phyloP scores from a whole-genome alignment of 2,888 invertebrate species.

The Patella caerulea region DNA sequence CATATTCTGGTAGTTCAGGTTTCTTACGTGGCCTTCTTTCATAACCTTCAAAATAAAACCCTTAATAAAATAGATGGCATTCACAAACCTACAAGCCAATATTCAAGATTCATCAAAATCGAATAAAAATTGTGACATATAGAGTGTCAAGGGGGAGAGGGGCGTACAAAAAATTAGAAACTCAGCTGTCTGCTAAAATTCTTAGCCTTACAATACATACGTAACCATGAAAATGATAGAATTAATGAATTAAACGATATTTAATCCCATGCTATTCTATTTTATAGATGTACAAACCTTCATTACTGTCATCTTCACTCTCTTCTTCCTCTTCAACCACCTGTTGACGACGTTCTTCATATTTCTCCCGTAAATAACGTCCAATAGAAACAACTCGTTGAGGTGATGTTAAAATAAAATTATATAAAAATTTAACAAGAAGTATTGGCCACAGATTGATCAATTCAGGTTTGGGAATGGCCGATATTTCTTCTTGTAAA shows the following conservation, averaged over 20 bases:
- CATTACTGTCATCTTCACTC: slow-evolving; percentile 38
- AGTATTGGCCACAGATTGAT: slow-evolving; percentile 56
- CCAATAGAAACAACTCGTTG: slow-evolving; percentile 28
- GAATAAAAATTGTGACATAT: no score
- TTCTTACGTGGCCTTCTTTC: slow-evolving; percentile 32
- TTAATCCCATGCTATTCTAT: no score
- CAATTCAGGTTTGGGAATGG: slow-evolving; percentile 57
- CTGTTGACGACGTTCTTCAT: slow-evolving; percentile 72
- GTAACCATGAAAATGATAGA: no score
- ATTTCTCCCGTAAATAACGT: slow-evolving; percentile 34
- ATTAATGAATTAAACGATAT: no score
- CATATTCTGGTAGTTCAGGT: slow-evolving; percentile 43
- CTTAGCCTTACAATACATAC: no score
- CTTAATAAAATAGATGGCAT: no score
- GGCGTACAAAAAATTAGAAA: no score
- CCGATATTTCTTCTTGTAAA: slow-evolving; percentile 52
- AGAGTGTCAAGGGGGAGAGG: no score
- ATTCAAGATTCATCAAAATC: no score
- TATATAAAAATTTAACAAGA: slow-evolving; percentile 43
- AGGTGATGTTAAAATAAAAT: slow-evolving; percentile 36
- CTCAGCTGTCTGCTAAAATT: no score
- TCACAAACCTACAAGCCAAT: no score
- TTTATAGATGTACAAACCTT: no score
- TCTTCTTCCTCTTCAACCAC: slow-evolving; percentile 74
- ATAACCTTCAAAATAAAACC: background rate